Base-by-base conservation (phyloP, 2,797 vertebrate genomes). In the Xiphophorus birchmanni region DNA sequence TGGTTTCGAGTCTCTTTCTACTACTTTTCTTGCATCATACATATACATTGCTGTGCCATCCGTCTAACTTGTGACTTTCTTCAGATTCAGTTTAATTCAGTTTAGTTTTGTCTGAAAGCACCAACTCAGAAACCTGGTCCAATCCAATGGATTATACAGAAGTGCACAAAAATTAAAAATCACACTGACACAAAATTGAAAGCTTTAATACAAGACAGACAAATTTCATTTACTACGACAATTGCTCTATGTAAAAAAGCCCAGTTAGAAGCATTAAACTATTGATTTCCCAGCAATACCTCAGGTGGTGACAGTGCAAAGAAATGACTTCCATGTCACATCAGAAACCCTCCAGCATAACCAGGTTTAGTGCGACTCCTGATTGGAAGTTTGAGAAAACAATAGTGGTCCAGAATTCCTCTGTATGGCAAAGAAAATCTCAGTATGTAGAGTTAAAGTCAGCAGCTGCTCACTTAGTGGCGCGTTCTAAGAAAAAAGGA, bases 11-110 rank as follows among this genome's bases (percentile, higher is more conserved):
- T 1, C 48, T 65, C 54, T 56, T 29, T 45, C 47, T n/a, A 32
- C 60, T 82, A 52, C 8, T 63, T 65, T 65, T 50, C 65, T 74
- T 72, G 82, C 84, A 73, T 79, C 40, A 40, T 48, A 80, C 7
- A 0, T 2, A 52, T 58, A 40, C 26, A 1, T 52, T 3, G 6
- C 35, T 9, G 5, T 0, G 2, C 17, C 17, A n/a, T 23, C 2
- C 15, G 56, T 18, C 67, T 21, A 65, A 77, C 78, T 72, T 77
- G 45, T 44, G 32, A 23, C 40, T 71, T 17, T 37, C 35, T 35
- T 65, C 32, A 65, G 37, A 67, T 67, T 67, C 13, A 10, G 18
- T 67, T 67, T 67, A 40, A 67, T 67, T 67, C 21, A 40, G 10
- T 67, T 67, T 67, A 21, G 8, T 40, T 67, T 67, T 67, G 17